Evolutionary conservation across 2,113 vertebrate genomes (phyloP), one percentile per base, ranked within the genome.

Genomic region (Tachuris rubrigastra): DNA sequence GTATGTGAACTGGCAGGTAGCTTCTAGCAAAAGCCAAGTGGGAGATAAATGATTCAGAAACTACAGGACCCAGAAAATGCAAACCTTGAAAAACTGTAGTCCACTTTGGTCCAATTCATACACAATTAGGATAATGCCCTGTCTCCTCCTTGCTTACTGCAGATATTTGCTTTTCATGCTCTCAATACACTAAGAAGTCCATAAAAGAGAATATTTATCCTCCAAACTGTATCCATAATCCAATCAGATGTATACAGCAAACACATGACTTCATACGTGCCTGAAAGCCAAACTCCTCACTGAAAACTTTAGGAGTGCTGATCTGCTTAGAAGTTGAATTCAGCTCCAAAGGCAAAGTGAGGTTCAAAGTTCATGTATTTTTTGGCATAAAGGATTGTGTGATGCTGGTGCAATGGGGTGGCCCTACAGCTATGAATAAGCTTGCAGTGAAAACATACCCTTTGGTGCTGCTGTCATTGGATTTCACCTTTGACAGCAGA

Each of bases 401-500:
- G 55, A 41, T 35, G 35, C 58, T 78, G 56, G 39, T 79, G 52
- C 56, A 59, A 59, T 5, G 22, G 52, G 19, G 33, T 65, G 52
- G 39, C 67, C 80, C 60, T 58, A 60, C 47, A 63, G 73, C 69
- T 75, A 9, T 37, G 77, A 72, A 76, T 53, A 58, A 89, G 7
- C 37, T 52, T 89, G 58, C 41, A 73, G 69, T 65, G 31, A 42
- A 94, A 96, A 94, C 42, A 53, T 41, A 52, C 15, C 80, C 93
- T 95, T 81, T 80, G 95, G 77, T 89, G 85, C 35, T 94, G 73
- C 87, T 90, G 62, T 73, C 66, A 81, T 10, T 96, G 60, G 68
- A 44, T 71, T 63, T 96, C 90, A 78, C 58, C 44, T 85, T 90
- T 97, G 94, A 95, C 77, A 95, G 80, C 74, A 97, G 67, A 93